Evolutionary conservation across 1,140 invertebrate genomes (phyloP).

Genomic region (Dreissena polymorpha): DNA sequence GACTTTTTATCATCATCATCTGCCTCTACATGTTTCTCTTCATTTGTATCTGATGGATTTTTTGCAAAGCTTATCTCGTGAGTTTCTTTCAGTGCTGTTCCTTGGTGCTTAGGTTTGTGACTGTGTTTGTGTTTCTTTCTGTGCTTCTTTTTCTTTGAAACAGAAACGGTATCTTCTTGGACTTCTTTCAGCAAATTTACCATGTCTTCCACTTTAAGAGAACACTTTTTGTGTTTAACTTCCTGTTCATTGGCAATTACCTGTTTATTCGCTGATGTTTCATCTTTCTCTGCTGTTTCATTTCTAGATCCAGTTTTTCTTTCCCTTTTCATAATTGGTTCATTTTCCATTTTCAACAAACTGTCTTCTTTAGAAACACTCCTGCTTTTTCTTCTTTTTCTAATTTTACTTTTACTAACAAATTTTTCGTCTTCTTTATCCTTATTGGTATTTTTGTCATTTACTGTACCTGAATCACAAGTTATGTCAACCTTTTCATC

Average conservation of each 20-base stretch:
- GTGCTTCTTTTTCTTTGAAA: conserved; percentile 34
- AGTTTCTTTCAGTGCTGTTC: neutral
- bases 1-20: conserved; percentile 5
- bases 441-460: too few species aligned
- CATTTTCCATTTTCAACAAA: neutral
- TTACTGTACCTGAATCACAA: neutral
- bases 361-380: neutral
- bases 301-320: too few species aligned
- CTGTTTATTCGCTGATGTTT: too few species aligned
- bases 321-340: neutral
- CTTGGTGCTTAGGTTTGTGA: neutral
- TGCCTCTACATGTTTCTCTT: neutral
- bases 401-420: neutral
- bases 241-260: too few species aligned
- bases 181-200: conserved; percentile 51
- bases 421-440: neutral
- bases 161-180: conserved; percentile 14
- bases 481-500: neutral
- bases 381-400: neutral
- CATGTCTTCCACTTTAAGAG: conserved; percentile 48
- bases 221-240: conserved; percentile 9
- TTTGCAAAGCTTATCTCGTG: neutral
- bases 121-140: conserved; percentile 30
- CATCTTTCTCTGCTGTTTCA: too few species aligned
- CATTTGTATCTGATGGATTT: too few species aligned